These are phyloP conservation scores for Ophiothrix spiculata DNA, from an alignment of 35 echinoderm and acorn worm species.

Conservation along the genomic window DNA sequence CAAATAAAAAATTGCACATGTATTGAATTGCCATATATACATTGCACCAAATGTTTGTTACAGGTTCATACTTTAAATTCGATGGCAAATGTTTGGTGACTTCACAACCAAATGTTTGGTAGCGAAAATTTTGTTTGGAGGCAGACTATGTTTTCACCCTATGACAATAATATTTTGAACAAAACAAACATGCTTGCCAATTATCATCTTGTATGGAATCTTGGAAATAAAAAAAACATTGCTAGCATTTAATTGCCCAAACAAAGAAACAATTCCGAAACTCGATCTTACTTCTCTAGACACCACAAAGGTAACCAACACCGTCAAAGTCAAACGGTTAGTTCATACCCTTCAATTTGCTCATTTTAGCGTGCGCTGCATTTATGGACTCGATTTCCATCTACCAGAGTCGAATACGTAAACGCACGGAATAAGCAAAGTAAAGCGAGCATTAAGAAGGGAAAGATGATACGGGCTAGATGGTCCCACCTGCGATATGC, in stretches of 20 bases:
- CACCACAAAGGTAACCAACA: neutral
- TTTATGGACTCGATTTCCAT: neutral
- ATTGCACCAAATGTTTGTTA: too few relatives aligned
- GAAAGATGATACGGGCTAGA: neutral
- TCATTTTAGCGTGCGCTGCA: neutral
- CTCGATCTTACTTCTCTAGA: neutral
- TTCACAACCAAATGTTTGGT: too few relatives aligned
- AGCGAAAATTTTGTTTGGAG: too few relatives aligned
- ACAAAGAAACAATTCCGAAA: neutral
- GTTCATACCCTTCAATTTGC: slow-evolving; percentile 4
- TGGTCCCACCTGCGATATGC: neutral
- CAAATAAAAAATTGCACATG: too few relatives aligned
- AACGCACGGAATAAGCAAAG: neutral
- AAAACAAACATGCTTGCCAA: too few relatives aligned
- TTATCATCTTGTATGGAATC: too few relatives aligned
- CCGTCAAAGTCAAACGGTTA: neutral
- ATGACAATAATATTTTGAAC: too few relatives aligned
- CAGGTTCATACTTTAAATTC: too few relatives aligned
- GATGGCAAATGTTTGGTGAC: too few relatives aligned
- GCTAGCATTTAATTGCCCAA: neutral
- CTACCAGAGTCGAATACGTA: neutral
- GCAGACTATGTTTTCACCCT: too few relatives aligned
- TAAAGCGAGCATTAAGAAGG: neutral
- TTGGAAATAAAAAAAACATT: too few relatives aligned
- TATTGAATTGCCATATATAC: too few relatives aligned